Evolutionary conservation across 2,797 vertebrate species (phyloP).

Genomic region (Lutjanus campechanus): DNA sequence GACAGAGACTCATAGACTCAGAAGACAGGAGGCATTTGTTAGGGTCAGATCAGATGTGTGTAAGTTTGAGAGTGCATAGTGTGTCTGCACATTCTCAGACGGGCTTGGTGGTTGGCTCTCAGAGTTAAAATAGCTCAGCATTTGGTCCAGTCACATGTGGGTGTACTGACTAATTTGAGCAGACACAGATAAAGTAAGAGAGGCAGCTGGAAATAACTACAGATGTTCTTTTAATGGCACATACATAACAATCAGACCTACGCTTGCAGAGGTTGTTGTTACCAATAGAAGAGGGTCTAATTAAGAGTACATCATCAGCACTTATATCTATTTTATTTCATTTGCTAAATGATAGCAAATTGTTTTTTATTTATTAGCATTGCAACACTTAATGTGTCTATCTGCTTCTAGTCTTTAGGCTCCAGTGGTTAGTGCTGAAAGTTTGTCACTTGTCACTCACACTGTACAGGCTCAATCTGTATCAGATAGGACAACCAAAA

Average conservation of each 20-base stretch:
- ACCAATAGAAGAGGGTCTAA: background rate
- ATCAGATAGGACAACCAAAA: conserved; percentile 48
- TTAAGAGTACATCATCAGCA: background rate
- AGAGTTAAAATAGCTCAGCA: conserved; percentile 69
- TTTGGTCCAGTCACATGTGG: conserved; percentile 54
- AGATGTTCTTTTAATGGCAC: conserved; percentile 31
- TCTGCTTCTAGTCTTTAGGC: no score
- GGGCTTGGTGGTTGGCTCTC: conserved; percentile 17
- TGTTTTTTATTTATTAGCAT: no score
- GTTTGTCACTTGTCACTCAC: conserved; percentile 21
- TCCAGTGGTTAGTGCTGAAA: background rate
- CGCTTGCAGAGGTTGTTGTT: background rate
- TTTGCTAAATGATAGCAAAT: background rate
- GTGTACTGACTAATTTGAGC: conserved; percentile 23
- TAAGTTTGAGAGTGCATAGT: conserved; percentile 12
- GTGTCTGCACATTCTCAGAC: conserved; percentile 36
- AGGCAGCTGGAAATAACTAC: conserved; percentile 43
- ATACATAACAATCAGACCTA: conserved; percentile 2
- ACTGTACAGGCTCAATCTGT: background rate
- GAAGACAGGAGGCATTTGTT: background rate
- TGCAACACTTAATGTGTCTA: no score
- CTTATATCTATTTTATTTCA: background rate
- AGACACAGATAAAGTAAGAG: conserved; percentile 51
- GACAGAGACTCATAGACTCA: conserved; percentile 55
- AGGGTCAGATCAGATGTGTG: conserved; percentile 23